Evolutionary conservation across 2,888 invertebrate species (phyloP).

Genomic region (Tortricodes alternella): DNA sequence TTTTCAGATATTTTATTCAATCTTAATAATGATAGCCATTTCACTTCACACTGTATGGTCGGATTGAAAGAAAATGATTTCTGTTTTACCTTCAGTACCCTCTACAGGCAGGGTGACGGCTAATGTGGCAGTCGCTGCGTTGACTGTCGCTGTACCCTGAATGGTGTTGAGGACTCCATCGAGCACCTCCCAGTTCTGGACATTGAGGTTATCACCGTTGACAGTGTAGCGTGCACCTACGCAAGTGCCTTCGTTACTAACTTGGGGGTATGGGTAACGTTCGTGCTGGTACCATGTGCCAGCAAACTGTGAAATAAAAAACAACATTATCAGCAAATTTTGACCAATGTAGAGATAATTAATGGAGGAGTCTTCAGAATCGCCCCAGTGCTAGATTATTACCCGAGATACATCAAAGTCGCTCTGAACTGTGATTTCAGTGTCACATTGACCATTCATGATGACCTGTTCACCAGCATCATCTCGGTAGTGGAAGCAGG

Average conservation of each 20-base stretch:
- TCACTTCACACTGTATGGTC: not conserved
- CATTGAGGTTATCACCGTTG: slow-evolving; percentile 45
- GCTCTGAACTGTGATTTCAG: slow-evolving; percentile 50
- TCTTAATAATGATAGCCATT: too few relatives aligned
- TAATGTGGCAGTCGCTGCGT: slow-evolving; percentile 48
- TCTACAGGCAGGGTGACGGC: slow-evolving; percentile 49
- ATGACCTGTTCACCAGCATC: slow-evolving; percentile 49
- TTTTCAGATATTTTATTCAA: too few relatives aligned
- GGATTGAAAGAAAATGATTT: not conserved
- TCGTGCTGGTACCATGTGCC: slow-evolving; percentile 70
- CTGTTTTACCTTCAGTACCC: slow-evolving; percentile 43
- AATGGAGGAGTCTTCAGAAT: too few relatives aligned
- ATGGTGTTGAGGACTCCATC: slow-evolving; percentile 50
- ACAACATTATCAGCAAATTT: too few relatives aligned
- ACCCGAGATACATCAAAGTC: slow-evolving; percentile 55
- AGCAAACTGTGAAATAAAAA: too few relatives aligned
- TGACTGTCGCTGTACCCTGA: slow-evolving; percentile 54
- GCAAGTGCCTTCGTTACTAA: slow-evolving; percentile 52
- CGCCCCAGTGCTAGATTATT: slow-evolving; percentile 33
- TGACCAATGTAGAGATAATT: too few relatives aligned
- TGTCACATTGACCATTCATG: slow-evolving; percentile 66
- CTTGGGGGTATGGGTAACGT: slow-evolving; percentile 52
- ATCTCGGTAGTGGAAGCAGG: slow-evolving; percentile 70
- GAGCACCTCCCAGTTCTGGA: slow-evolving; percentile 65
- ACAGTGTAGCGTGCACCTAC: slow-evolving; percentile 55